Conservation (phyloP, 2,113 vertebrate genomes). For the Sander lucioperca region DNA sequence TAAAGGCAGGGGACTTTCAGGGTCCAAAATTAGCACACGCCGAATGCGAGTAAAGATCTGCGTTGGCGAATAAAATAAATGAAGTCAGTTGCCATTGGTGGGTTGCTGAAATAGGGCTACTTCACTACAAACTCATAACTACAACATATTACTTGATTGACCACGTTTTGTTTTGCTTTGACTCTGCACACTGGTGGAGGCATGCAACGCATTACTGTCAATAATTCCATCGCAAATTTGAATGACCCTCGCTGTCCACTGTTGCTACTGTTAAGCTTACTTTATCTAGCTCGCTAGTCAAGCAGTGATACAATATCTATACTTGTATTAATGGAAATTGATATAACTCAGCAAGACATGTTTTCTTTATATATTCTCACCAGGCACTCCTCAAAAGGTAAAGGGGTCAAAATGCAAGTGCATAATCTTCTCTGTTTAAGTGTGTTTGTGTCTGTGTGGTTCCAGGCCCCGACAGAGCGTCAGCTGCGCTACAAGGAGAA, state of each 20-base stretch:
- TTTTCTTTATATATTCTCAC: background rate
- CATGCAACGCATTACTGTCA: background rate
- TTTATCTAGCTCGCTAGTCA: no score
- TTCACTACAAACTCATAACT: background rate
- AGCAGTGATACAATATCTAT: background rate
- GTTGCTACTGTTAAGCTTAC: no score
- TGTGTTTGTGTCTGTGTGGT: slow-evolving; percentile 16
- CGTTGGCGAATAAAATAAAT: no score
- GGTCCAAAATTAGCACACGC: no score
- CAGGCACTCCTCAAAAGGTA: background rate
- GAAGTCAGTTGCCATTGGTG: no score
- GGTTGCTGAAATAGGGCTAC: background rate
- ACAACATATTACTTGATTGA: background rate
- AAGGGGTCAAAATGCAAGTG: background rate
- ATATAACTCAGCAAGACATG: background rate
- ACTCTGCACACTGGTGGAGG: background rate
- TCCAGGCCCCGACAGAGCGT: slow-evolving; percentile 92
- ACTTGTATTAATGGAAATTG: background rate
- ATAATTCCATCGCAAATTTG: no score
- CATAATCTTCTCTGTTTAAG: background rate
- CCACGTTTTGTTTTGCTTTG: background rate
- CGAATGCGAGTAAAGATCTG: no score
- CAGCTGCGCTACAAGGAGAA: slow-evolving; percentile 98
- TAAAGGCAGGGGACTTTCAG: background rate
- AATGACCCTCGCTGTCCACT: no score